Evolutionary conservation across 1,140 invertebrate genomes (phyloP), one percentile per base, ranked within the genome.

Genomic region (Drosophila arizonae): DNA sequence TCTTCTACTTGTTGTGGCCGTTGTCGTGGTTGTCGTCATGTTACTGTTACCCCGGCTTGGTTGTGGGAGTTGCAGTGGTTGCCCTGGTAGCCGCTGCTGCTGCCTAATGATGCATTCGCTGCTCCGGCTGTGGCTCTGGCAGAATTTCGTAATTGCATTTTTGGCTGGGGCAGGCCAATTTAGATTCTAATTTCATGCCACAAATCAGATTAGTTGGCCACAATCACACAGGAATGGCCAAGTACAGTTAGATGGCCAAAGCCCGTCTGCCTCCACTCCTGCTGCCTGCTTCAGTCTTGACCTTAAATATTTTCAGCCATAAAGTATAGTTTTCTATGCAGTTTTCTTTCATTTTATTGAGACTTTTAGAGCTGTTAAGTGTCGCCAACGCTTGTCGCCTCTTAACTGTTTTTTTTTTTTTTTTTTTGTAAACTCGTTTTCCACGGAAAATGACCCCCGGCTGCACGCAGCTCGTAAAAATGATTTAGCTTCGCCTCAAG

Each of bases 121-220:
- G 43, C 6, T 11, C 15, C n/a, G 43, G 9, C 43, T 46, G 9
- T 21, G n/a, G 43, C 3, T 9, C 43, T 46, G 43, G 43, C 43
- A 15, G 13, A 46, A 17, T 17, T 8, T 39, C 74, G 65, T 46
- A 81, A 67, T 78, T 82, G 65, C 79, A 79, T 76, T 80, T 57
- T 67, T 62, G 62, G 70, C 50, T 52, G 28, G 68, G 58, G 52
- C 69, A 6, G 63, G 75, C 77, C 81, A 85, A 85, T 85, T 85
- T 85, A 87, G 85, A 85, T 85, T 85, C 81, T 85, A 85, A 85
- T 85, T 85, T 71, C 81, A 87, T 81, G 81, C 75, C 76, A 73
- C 81, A 85, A 85, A 85, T 85, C 81, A 87, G 81, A 85, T 85
- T 85, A 86, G 81, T 79, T 80, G 63, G 66, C 58, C 65, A 52